Conservation (phyloP, 2,888 invertebrate species). For the Lingula anatina region DNA sequence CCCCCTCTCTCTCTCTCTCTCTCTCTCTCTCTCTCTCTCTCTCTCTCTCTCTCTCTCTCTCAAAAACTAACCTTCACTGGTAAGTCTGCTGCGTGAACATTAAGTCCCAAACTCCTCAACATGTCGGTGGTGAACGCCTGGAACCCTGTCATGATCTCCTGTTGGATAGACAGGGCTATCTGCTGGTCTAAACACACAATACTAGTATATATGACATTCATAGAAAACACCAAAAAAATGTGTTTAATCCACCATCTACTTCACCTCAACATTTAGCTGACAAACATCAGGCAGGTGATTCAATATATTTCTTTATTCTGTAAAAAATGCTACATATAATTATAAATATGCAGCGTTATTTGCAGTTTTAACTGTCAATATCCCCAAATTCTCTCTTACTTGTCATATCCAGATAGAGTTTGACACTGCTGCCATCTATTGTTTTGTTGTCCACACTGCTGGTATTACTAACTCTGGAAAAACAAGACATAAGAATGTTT, state of each 20-base stretch:
- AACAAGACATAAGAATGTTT: not conserved
- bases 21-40: too few species aligned
- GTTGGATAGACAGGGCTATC: constrained; percentile 81
- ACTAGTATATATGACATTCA: not conserved
- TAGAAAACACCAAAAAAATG: not conserved
- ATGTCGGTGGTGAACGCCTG: constrained; percentile 75
- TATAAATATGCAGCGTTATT: too few species aligned
- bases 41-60: too few species aligned
- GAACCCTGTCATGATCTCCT: constrained; percentile 80
- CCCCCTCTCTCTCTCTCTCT: too few species aligned
- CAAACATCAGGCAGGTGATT: too few species aligned
- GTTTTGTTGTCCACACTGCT: constrained; percentile 20
- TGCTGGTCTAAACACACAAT: constrained; percentile 71
- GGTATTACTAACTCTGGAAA: constrained; percentile 14
- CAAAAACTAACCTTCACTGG: constrained; percentile 44
- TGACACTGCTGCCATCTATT: constrained; percentile 29
- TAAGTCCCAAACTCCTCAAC: constrained; percentile 68
- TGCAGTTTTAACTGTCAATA: too few species aligned
- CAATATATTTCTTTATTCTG: too few species aligned
- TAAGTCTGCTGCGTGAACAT: constrained; percentile 69
- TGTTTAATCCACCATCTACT: not conserved
- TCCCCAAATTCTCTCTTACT: too few species aligned
- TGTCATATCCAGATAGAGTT: constrained; percentile 35
- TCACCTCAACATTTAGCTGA: too few species aligned
- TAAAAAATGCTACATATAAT: too few species aligned